Percentiles rank a stretch among this genome's conserved stretches.
Conservation (phyloP, 2,888 invertebrate species). For the Coecobrya sp. region DNA sequence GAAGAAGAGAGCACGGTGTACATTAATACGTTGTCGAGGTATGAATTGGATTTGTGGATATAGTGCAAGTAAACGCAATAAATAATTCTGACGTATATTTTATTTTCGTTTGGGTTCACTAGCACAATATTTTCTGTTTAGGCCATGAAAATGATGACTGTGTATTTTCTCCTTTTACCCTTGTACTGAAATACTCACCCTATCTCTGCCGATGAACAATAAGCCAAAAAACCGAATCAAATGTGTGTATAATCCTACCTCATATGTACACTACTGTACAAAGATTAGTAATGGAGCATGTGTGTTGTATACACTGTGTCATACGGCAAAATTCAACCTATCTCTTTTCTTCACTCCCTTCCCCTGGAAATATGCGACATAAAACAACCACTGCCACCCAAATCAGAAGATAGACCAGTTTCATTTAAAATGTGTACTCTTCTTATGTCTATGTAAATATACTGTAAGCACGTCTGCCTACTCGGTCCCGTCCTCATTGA, state of each 20-base stretch:
- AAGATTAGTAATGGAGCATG: conserved; percentile 74
- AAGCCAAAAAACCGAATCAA: conserved; percentile 76
- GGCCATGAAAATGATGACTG: conserved; percentile 23
- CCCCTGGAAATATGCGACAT: conserved; percentile 40
- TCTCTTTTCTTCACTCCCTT: not conserved
- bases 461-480: not conserved
- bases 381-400: not conserved
- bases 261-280: conserved; percentile 68
- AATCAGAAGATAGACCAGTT: not conserved
- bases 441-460: not conserved
- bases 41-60: not conserved
- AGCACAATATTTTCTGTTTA: conserved; percentile 34
- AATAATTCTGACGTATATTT: conserved; percentile 76
- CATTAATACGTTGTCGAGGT: conserved; percentile 23
- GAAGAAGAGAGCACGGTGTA: conserved; percentile 23
- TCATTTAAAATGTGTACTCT: not conserved
- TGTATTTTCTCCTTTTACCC: not conserved
- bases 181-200: conserved; percentile 28
- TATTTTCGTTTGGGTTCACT: conserved; percentile 39
- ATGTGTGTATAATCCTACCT: conserved; percentile 62
- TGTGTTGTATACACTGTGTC: not conserved
- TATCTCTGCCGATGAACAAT: conserved; percentile 65
- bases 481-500: not conserved
- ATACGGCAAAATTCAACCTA: not conserved
- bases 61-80: conserved; percentile 60